Evolutionary conservation across 2,113 vertebrate species (phyloP).

Genomic region (Sorex araneus): DNA sequence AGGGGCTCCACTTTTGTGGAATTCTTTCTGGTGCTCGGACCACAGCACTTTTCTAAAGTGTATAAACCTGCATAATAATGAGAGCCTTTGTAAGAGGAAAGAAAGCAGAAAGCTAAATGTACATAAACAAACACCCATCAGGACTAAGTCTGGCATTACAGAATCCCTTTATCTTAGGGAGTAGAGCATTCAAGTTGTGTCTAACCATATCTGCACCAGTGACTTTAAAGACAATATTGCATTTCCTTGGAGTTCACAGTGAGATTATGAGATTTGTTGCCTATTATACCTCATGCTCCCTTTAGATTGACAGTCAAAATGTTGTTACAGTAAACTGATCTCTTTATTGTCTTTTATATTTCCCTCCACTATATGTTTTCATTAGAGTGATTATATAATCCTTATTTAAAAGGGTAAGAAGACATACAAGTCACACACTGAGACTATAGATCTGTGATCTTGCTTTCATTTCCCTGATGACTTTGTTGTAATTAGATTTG

Average conservation of each 20-base stretch:
- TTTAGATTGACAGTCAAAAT: conserved; percentile 33
- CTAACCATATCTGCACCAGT: not conserved
- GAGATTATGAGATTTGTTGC: not conserved
- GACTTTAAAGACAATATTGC: not conserved
- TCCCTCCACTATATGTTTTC: conserved; percentile 41
- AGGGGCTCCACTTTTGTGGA: accelerated
- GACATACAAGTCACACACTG: conserved; percentile 80
- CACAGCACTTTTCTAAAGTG: not conserved
- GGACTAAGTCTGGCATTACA: not conserved
- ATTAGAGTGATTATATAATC: conserved; percentile 73
- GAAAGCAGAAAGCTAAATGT: not conserved
- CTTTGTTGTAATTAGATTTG: conserved; percentile 91
- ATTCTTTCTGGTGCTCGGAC: not conserved
- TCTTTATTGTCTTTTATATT: conserved; percentile 20
- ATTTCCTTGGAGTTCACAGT: not conserved
- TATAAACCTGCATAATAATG: not conserved
- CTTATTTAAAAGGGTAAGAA: conserved; percentile 82
- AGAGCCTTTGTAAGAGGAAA: not conserved
- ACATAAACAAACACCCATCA: not conserved
- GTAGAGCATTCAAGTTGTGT: not conserved
- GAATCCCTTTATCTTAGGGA: not conserved
- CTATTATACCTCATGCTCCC: not conserved
- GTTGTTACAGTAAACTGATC: conserved; percentile 48
- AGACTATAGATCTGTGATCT: conserved; percentile 80
- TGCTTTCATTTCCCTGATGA: conserved; percentile 89